Conservation (phyloP, 2,113 vertebrate genomes). For the Austrofundulus limnaeus region DNA sequence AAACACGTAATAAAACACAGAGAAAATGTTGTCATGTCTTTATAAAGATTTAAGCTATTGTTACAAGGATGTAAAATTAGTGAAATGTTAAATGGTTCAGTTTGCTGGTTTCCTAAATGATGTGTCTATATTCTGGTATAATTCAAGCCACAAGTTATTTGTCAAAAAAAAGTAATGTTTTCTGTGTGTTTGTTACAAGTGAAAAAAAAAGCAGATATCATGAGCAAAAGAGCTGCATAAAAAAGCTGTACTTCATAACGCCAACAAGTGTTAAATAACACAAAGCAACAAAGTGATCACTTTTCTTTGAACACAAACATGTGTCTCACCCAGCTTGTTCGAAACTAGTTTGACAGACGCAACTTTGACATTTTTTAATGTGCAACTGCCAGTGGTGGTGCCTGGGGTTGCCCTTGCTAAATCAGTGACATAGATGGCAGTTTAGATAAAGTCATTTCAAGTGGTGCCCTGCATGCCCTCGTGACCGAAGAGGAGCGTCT, state of each 20-base stretch:
- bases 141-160: not conserved
- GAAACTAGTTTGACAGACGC: constrained; percentile 48
- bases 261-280: constrained; percentile 11
- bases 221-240: not conserved
- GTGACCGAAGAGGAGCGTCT: constrained; percentile 59
- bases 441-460: constrained; percentile 66
- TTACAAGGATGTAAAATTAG: constrained; percentile 1
- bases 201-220: not conserved
- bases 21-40: not conserved
- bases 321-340: constrained; percentile 33
- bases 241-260: not conserved
- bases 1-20: not conserved
- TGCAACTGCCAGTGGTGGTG: constrained; percentile 50
- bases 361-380: constrained; percentile 57
- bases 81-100: constrained; percentile 8
- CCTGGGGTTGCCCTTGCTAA: constrained; percentile 59
- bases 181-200: not conserved
- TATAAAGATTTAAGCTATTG: not conserved
- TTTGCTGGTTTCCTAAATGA: not conserved
- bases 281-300: constrained; percentile 14
- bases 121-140: not conserved
- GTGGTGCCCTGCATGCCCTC: constrained; percentile 34
- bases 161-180: not conserved
- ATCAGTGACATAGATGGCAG: constrained; percentile 72
- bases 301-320: constrained; percentile 26